Percentiles rank a stretch among this genome's conserved stretches.
phyloP scores from a whole-genome alignment of 2,888 invertebrate genomes.

The Nemotelus nigrinus region DNA sequence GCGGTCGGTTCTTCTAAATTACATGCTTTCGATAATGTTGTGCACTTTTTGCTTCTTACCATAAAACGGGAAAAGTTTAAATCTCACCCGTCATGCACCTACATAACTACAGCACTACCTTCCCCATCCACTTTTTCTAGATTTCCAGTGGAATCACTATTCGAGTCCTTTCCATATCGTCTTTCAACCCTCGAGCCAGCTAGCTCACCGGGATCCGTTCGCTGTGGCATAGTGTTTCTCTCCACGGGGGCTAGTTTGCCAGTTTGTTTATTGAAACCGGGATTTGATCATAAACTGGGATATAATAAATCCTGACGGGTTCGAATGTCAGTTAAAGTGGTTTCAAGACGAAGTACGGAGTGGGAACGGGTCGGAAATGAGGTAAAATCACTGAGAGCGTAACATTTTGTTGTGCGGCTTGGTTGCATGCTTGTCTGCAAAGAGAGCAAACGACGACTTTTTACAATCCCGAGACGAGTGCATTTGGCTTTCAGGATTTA shows the following conservation, averaged over 20 bases:
- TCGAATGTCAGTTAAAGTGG: constrained; percentile 37
- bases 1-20: neutral
- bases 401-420: constrained; percentile 2
- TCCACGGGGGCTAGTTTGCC: constrained; percentile 22
- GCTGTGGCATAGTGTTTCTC: constrained; percentile 10
- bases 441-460: constrained; percentile 34
- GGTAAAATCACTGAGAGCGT: neutral
- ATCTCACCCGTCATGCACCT: neutral
- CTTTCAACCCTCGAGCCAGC: neutral
- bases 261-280: constrained; percentile 43
- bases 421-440: constrained; percentile 32
- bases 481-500: constrained; percentile 40
- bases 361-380: neutral
- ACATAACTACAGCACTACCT: constrained; percentile 4
- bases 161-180: neutral
- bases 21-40: constrained; percentile 33
- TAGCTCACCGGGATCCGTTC: neutral
- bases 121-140: neutral
- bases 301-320: constrained; percentile 38
- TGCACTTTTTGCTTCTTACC: constrained; percentile 10
- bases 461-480: constrained; percentile 36
- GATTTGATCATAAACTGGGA: constrained; percentile 40
- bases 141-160: neutral
- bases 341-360: constrained; percentile 3
- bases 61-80: constrained; percentile 27